Evolutionary conservation across 2,797 vertebrate genomes (phyloP).

Genomic region (Enteromius trimaculatus): DNA sequence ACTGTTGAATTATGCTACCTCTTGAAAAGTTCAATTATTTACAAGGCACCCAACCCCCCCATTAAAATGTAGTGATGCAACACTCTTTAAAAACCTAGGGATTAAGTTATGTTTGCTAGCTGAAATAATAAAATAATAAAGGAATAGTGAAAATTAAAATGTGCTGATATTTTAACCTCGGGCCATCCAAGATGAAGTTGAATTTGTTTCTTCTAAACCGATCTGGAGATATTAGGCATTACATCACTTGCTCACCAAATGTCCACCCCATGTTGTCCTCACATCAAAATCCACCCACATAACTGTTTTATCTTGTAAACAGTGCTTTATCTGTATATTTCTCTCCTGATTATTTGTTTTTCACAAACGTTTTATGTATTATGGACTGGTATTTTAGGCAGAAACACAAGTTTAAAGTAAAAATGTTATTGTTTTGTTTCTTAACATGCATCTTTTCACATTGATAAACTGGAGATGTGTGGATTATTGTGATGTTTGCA

Average conservation of each 20-base stretch:
- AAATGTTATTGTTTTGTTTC: background rate
- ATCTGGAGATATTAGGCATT: background rate
- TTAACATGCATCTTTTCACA: background rate
- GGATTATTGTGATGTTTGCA: background rate
- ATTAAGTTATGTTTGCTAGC: background rate
- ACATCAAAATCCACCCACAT: background rate
- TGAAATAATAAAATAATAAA: background rate
- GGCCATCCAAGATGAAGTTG: background rate
- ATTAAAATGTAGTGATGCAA: background rate
- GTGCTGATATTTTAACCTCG: background rate
- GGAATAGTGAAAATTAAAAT: background rate
- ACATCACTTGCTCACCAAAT: background rate
- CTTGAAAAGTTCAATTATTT: conserved; percentile 1
- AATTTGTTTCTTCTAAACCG: background rate
- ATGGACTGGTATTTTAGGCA: background rate
- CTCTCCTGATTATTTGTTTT: background rate
- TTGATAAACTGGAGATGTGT: background rate
- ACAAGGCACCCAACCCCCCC: too few species aligned
- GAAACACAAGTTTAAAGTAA: background rate
- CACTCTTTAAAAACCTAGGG: background rate
- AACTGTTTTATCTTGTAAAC: background rate
- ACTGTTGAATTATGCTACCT: background rate
- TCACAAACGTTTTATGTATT: background rate
- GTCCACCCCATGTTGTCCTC: background rate
- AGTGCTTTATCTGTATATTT: background rate